Base-by-base conservation (phyloP, 2,888 invertebrate species). In the Sclerodermus sp. region DNA sequence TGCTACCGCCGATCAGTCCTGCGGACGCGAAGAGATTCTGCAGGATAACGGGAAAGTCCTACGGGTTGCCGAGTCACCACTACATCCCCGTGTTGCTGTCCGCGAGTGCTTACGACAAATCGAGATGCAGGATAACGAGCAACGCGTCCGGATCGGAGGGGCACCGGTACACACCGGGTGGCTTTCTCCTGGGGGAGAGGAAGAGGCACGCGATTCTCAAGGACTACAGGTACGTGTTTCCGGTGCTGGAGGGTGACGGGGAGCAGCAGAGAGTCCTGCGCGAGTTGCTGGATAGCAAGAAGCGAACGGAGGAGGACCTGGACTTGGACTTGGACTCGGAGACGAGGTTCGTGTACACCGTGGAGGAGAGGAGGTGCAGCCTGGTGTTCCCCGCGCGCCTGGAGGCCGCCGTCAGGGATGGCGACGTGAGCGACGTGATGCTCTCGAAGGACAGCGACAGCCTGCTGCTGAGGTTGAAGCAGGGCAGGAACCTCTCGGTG, bases 1-100 rank as follows among this genome's bases (percentile, higher is more conserved):
- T 91, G 45, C 81, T 91, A 60, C 88, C 89, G 40, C 90, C 91
- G 2, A 87, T 91, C 54, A 89, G 90, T 42, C 90, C 91, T 12
- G 89, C 89, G n/a, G 90, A 91, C 71, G 91, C 91, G 1, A 86
- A 88, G 68, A 83, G 90, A 55, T 86, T 87, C 74, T 89, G 90
- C 78, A 85, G 88, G 62, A 88, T 91, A 65, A 90, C 90, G 42
- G 89, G 89, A 49, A 89, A 89, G 74, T 87, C 89, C 32, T 85
- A 88, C 58, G 87, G 89, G 29, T 80, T 88, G 47, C 87, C 87
- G 40, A 83, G 87, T 36, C 89, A 90, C 77, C 89, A 89, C 77
- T 90, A 88, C 82, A 89, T 89, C 80, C 89, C 89, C 72, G 89
- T 89, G 56, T 78, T 88, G 61, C 83, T 89, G 54, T 83, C 77